A percentile compares a stretch with the other conserved stretches of the same genome.
phyloP scores from a whole-genome alignment of 35 echinoderm and acorn worm genomes.

The Holothuria glaberrima region DNA sequence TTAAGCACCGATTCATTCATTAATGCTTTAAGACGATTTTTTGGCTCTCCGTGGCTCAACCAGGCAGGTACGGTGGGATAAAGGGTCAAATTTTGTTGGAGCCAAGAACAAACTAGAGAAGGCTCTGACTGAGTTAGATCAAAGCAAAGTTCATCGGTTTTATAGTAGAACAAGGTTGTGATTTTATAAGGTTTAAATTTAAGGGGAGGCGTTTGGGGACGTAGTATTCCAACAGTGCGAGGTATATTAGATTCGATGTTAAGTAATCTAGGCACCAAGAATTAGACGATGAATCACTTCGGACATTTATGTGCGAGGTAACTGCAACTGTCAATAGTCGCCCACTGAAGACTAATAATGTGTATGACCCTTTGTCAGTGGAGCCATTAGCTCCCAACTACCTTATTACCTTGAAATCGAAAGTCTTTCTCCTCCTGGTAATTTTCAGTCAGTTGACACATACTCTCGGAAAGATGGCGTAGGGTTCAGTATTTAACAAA shows the following conservation, averaged over 20 bases:
- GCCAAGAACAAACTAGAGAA: background rate
- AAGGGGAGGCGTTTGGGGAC: slow-evolving; percentile 79
- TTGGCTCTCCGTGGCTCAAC: background rate
- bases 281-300: slow-evolving; percentile 79
- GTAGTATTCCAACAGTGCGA: slow-evolving; percentile 63
- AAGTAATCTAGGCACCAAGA: slow-evolving; percentile 45
- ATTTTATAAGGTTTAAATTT: slow-evolving; percentile 66
- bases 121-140: slow-evolving; percentile 38
- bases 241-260: slow-evolving; percentile 62
- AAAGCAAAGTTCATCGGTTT: slow-evolving; percentile 33
- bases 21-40: slow-evolving; percentile 45
- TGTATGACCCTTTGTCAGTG: slow-evolving; percentile 61
- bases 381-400: slow-evolving; percentile 80
- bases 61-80: background rate
- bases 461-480: slow-evolving; percentile 21
- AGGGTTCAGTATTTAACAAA: slow-evolving; percentile 41
- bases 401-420: slow-evolving; percentile 1
- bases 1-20: slow-evolving; percentile 40
- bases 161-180: background rate
- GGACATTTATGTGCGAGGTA: slow-evolving; percentile 77
- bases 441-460: background rate
- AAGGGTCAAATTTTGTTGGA: background rate
- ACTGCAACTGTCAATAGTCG: slow-evolving; percentile 62
- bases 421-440: slow-evolving; percentile 57
- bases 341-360: slow-evolving; percentile 51